Evolutionary conservation across 2,113 vertebrate species (phyloP).

Genomic region (Python bivittatus): DNA sequence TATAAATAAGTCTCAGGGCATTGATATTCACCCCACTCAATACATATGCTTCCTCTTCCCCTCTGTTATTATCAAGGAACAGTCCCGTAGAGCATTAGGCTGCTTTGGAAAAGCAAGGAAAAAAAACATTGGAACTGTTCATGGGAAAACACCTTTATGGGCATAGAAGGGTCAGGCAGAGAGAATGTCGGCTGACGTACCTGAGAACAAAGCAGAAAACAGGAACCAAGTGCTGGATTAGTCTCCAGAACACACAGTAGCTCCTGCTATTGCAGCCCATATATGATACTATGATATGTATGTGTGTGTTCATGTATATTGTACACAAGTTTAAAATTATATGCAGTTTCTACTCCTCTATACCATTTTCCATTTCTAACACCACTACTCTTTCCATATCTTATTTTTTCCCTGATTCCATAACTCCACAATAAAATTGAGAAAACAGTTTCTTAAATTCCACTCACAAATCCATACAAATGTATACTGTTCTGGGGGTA

Average conservation of each 20-base stretch:
- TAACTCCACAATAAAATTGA: background rate
- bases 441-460: background rate
- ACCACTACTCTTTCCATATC: background rate
- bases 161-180: conserved; percentile 23
- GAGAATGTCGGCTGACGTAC: conserved; percentile 14
- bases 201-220: conserved; percentile 28
- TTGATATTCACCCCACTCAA: conserved; percentile 37
- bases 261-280: background rate
- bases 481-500: background rate
- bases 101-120: background rate
- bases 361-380: background rate
- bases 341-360: background rate
- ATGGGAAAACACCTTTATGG: conserved; percentile 69
- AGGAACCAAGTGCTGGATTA: conserved; percentile 15
- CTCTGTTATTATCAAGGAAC: conserved; percentile 25
- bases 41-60: conserved; percentile 52
- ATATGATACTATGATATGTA: background rate
- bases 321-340: background rate
- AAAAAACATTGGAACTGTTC: conserved; percentile 48
- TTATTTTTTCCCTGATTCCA: background rate
- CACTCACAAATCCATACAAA: background rate
- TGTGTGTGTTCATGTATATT: background rate
- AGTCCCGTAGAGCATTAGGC: background rate
- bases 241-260: background rate
- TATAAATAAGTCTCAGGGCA: conserved; percentile 73